These are phyloP conservation scores for Gymnopithys bicolor DNA, from an alignment of 2,797 vertebrate species.

Conservation along the genomic window DNA sequence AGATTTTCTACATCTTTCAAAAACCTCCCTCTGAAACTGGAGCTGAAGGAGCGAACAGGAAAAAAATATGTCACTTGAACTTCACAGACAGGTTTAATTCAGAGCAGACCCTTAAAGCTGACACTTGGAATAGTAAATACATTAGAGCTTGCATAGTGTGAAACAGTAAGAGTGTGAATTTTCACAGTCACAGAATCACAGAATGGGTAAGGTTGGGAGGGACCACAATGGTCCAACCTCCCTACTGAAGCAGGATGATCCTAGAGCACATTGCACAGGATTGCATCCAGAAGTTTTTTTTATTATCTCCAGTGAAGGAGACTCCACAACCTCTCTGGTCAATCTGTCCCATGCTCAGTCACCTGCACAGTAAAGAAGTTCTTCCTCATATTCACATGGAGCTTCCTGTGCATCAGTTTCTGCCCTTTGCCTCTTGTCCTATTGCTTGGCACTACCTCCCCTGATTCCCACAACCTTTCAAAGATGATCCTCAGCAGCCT, in stretches of 20 bases:
- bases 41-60: not conserved
- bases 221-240: not conserved
- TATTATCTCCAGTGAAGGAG: not conserved
- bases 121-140: not conserved
- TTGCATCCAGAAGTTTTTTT: not conserved
- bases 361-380: not conserved
- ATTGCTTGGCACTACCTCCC: not conserved
- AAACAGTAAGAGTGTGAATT: not conserved
- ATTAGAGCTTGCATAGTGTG: not conserved
- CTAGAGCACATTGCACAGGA: not conserved
- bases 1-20: not conserved
- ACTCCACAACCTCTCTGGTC: accelerated
- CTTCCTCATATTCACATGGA: not conserved
- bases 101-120: not conserved
- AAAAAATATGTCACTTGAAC: not conserved
- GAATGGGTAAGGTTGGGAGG: not conserved
- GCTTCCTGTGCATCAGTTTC: not conserved
- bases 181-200: not conserved
- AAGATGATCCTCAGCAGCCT: not conserved
- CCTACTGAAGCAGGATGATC: not conserved
- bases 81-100: not conserved
- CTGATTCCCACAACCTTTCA: not conserved
- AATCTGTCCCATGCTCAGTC: not conserved
- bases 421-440: not conserved
- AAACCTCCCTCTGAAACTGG: not conserved